phyloP scores from a whole-genome alignment of 2,797 vertebrate species.

The Artibeus jamaicensis region DNA sequence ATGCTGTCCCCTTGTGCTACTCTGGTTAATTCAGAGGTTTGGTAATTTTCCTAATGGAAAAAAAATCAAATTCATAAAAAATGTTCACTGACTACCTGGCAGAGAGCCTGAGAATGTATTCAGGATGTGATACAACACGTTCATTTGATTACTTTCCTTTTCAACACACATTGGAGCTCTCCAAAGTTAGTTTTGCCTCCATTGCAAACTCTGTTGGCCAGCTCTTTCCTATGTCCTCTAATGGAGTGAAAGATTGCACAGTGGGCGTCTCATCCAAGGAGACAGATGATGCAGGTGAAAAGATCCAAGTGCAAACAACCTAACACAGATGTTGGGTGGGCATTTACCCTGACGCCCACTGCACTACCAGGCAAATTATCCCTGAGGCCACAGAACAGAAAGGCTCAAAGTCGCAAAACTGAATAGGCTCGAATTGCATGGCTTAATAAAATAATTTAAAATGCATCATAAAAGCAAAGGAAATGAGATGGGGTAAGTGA shows the following conservation, averaged over 20 bases:
- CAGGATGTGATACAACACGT: slow-evolving; percentile 65
- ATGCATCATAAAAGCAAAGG: not conserved
- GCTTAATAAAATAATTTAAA: slow-evolving; percentile 32
- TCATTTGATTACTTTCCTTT: slow-evolving; percentile 52
- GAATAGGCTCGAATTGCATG: not conserved
- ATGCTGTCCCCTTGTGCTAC: slow-evolving; percentile 51
- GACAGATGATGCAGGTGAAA: slow-evolving; percentile 38
- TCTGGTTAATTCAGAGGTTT: slow-evolving; percentile 75
- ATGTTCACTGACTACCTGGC: slow-evolving; percentile 55
- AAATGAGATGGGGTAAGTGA: not conserved
- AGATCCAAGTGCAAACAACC: not conserved
- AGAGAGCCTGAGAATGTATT: slow-evolving; percentile 52
- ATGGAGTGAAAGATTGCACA: slow-evolving; percentile 23
- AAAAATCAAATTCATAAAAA: slow-evolving; percentile 70
- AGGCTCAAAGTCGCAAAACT: not conserved
- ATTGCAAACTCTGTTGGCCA: slow-evolving; percentile 59
- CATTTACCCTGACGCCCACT: not conserved
- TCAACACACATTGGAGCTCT: not conserved
- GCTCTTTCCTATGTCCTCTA: slow-evolving; percentile 37
- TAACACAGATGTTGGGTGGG: not conserved
- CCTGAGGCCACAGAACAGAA: not conserved
- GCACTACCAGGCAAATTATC: not conserved
- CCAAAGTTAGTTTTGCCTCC: slow-evolving; percentile 54
- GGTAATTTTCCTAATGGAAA: slow-evolving; percentile 74
- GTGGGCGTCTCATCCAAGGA: slow-evolving; percentile 34